A percentile compares a stretch with the other conserved stretches of the same genome.
Evolutionary conservation across 30 jellyfish, hydroid and myxozoan species (phyloP).

Genomic region (Hydractinia echinata): DNA sequence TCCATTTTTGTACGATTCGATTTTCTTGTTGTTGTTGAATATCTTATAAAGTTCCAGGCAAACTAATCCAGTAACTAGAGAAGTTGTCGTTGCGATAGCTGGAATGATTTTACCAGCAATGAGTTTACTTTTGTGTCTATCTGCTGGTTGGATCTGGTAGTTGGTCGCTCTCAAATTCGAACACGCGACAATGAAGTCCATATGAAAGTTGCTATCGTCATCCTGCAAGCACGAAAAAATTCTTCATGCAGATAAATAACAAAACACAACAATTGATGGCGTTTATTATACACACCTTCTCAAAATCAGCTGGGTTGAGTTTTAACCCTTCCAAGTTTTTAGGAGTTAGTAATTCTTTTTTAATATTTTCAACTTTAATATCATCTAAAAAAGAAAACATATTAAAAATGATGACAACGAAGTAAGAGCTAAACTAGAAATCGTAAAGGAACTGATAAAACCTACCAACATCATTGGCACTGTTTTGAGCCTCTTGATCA

Average conservation of each 20-base stretch:
- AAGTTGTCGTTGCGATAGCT: constrained; percentile 99
- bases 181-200: constrained; percentile 97
- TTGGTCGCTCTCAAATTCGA: constrained; percentile 96
- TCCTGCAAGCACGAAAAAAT: constrained; percentile 50
- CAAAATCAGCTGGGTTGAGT: constrained; percentile 87
- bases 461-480: constrained; percentile 46
- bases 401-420: background rate
- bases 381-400: constrained; percentile 59
- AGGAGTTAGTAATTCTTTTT: constrained; percentile 53
- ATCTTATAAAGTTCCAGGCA: constrained; percentile 96
- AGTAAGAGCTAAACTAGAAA: background rate
- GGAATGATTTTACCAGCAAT: constrained; percentile 99
- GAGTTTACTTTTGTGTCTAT: constrained; percentile 91
- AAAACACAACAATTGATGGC: background rate
- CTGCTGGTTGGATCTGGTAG: constrained; percentile 82
- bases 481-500: constrained; percentile 86
- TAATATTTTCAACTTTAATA: constrained; percentile 50
- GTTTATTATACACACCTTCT: constrained; percentile 55
- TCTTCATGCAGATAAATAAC: background rate
- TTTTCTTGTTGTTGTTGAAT: constrained; percentile 58
- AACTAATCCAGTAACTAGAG: constrained; percentile 92
- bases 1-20: constrained; percentile 83
- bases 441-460: background rate
- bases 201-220: constrained; percentile 98
- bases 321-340: constrained; percentile 41